These are phyloP conservation scores for Genyomyrus donnyi DNA, from an alignment of 2,113 vertebrate genomes.

Conservation along the genomic window DNA sequence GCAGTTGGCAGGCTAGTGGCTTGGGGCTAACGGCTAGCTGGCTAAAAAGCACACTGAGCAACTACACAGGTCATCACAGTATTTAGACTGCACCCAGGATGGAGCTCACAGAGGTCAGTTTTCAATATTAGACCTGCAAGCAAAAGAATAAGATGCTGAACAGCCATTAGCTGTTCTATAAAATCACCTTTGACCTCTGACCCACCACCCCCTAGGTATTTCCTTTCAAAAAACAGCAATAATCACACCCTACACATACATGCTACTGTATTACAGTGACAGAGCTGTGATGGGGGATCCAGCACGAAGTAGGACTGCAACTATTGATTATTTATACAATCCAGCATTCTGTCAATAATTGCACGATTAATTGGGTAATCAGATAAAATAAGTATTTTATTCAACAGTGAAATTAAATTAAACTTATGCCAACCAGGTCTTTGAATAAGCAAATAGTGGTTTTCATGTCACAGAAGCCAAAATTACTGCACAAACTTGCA, in stretches of 20 bases:
- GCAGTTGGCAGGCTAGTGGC: neutral
- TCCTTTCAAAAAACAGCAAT: neutral
- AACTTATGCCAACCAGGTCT: too few species aligned
- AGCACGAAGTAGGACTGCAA: too few species aligned
- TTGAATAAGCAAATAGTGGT: too few species aligned
- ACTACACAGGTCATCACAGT: neutral
- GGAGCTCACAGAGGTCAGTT: neutral
- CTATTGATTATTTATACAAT: too few species aligned
- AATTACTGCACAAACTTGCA: too few species aligned
- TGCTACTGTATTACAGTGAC: too few species aligned
- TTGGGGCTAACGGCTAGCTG: neutral
- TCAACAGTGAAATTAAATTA: too few species aligned
- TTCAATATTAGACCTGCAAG: neutral
- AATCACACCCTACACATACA: neutral
- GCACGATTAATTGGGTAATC: too few species aligned
- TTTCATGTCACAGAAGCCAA: too few species aligned
- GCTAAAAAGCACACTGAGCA: neutral
- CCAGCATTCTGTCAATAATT: too few species aligned
- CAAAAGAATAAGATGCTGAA: neutral
- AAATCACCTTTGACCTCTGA: neutral
- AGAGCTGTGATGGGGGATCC: too few species aligned
- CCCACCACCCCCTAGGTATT: neutral
- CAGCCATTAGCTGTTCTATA: neutral
- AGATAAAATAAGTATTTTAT: too few species aligned
- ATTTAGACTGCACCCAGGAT: neutral